Evolutionary conservation across 2,113 vertebrate genomes (phyloP), one percentile per base, ranked within the genome.

Genomic region (Rhegmatorhina hoffmannsi): DNA sequence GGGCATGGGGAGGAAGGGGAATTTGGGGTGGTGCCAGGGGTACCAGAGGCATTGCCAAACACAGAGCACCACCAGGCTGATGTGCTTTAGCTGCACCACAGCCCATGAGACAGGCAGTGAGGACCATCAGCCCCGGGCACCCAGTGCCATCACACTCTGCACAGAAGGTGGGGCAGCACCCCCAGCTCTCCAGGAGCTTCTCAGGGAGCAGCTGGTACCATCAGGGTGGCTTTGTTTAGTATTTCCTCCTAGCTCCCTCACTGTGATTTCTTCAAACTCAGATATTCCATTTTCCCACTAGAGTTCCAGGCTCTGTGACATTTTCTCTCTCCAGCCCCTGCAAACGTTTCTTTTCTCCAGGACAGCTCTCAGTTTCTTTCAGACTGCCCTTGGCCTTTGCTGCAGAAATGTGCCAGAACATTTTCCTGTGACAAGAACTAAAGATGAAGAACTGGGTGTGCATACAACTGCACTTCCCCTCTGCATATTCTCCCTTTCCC

Each of bases 341-440:
- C 43, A 70, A 93, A 81, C 0, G 0, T 56, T 55, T 83, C 0
- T 78, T 93, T 73, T 78, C 80, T 67, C 36, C n/a, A 85, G 74
- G 26, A 75, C 81, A 78, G 40, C n/a, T 74, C 77, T 84, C 52
- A 3, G 9, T 67, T 79, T 80, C 34, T 76, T 76, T 88, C 72
- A 91, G 52, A 21, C 56, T 89, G 69, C n/a, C 73, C 50, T 74
- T 55, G 52, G 36, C 20, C 53, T 59, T 62, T 70, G 34, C 66
- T 78, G 52, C 0, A 0, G 93, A 94, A 92, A 75, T 5, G 2
- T 59, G 64, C 64, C 81, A 87, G 89, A 89, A 47, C 16, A 78
- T 73, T 67, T 96, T 96, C 81, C 87, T 87, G 44, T 68, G 66
- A 75, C 77, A 72, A 91, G 62, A 86, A 90, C 47, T 59, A 49